Base-by-base conservation (phyloP, 2,888 invertebrate genomes). In the Himalopsyche anomala region DNA sequence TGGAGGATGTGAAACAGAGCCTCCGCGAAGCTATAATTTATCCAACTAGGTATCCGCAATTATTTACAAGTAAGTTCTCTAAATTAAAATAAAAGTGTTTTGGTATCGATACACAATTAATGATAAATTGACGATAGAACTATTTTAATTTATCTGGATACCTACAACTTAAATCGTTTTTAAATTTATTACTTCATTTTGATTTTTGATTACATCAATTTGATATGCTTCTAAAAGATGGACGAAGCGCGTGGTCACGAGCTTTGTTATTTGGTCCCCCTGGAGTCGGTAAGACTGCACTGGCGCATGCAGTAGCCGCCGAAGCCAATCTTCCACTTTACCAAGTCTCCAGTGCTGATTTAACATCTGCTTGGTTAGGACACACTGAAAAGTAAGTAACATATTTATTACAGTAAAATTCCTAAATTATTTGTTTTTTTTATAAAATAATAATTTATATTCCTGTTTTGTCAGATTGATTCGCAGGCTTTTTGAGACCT, bases 371-470 rank as follows among this genome's bases (percentile, higher is more conserved):
- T 81, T 94, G 92, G 91, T 91, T 94, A 12, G 94, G 94, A 69
- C 92, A 94, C 90, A 93, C 94, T 83, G 94, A 94, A 90, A 94
- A 94, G 94, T 94, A 90, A 89, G 90, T 56, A n/a, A 15, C 36
- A 5, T 55, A 38, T n/a, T 40, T 74, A 5, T 38, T 2, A 74
- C 38, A 74, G 42, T 81, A 5, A 40, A 17, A n/a, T 45, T 8
- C 0, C 6, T 45, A 9, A 11, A 11, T 28, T 28, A 28, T 28
- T 2, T 19, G 12, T 11, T 1, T 4, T n/a, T 6, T 9, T 5
- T 9, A 2, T 45, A 11, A 9, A 11, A 45, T 0, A 28, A 1
- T 28, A 28, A n/a, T 79, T 81, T 17, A 4, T 36, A 74, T 19
- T 28, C 4, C 11, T 54, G 6, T 45, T 28, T 83, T 79, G 0